These are phyloP conservation scores for Patella vulgata DNA, from an alignment of 1,140 invertebrate species.

Conservation along the genomic window DNA sequence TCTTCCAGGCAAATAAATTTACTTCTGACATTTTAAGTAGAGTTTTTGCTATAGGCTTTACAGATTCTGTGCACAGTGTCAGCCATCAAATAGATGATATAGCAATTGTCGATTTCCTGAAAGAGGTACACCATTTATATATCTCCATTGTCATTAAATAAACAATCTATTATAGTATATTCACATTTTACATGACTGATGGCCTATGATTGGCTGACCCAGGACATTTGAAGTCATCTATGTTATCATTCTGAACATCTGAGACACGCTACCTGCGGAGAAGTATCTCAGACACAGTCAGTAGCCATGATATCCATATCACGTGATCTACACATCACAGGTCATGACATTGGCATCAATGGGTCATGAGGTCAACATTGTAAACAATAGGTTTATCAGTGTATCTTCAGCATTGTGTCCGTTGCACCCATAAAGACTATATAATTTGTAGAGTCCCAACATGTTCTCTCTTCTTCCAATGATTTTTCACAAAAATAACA, in stretches of 20 bases:
- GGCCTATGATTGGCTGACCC: background rate
- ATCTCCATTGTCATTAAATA: background rate
- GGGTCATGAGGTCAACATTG: no score
- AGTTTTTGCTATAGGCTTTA: slow-evolving; percentile 77
- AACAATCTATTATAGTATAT: background rate
- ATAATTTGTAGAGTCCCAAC: no score
- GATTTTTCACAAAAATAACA: no score
- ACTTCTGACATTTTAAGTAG: slow-evolving; percentile 71
- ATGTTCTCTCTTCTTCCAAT: no score
- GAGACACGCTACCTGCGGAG: no score
- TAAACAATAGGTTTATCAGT: no score
- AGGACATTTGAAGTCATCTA: background rate
- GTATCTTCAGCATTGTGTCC: no score
- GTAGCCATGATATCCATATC: no score
- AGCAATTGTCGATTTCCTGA: slow-evolving; percentile 42
- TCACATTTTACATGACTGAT: background rate
- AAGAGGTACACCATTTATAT: slow-evolving; percentile 34
- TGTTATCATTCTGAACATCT: background rate
- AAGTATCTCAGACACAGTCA: no score
- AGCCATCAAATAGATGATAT: slow-evolving; percentile 27
- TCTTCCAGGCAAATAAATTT: slow-evolving; percentile 48
- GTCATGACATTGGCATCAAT: no score
- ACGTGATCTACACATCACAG: background rate
- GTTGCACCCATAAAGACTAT: no score
- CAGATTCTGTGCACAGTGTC: slow-evolving; percentile 74